phyloP scores from a whole-genome alignment of 2,888 invertebrate species.

The Calameuta filiformis region DNA sequence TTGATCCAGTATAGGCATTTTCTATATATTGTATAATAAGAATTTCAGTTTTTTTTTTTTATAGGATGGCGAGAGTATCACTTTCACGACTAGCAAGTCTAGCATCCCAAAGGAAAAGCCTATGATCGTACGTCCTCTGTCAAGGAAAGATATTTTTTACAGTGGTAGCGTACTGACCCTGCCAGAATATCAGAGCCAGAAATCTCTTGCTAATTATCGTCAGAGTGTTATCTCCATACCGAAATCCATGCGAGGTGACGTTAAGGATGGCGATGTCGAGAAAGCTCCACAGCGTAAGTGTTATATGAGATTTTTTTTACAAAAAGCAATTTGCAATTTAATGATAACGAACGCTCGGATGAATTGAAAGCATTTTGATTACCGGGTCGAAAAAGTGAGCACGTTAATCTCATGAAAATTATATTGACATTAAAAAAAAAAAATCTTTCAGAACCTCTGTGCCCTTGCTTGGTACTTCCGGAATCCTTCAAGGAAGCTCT shows the following conservation, averaged over 20 bases:
- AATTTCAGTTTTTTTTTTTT: slow-evolving; percentile 38
- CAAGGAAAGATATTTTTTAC: slow-evolving; percentile 97
- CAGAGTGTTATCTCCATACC: slow-evolving; percentile 92
- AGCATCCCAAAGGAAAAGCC: slow-evolving; percentile 68
- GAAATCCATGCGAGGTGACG: slow-evolving; percentile 70
- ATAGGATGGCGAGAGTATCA: slow-evolving; percentile 78
- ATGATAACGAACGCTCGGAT: background rate
- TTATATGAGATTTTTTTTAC: background rate
- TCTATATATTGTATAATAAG: background rate
- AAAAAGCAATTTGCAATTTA: slow-evolving; percentile 8
- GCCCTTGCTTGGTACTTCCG: slow-evolving; percentile 82
- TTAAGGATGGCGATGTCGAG: slow-evolving; percentile 74
- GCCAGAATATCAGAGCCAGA: slow-evolving; percentile 93
- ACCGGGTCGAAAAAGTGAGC: slow-evolving; percentile 4
- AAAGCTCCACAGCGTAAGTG: slow-evolving; percentile 76
- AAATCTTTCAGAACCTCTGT: slow-evolving; percentile 75
- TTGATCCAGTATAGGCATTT: background rate
- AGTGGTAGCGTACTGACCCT: slow-evolving; percentile 94
- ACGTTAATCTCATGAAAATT: background rate
- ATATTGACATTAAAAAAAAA: slow-evolving; percentile 1
- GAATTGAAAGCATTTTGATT: slow-evolving; percentile 1
- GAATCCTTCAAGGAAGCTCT: slow-evolving; percentile 86
- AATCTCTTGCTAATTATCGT: slow-evolving; percentile 88
- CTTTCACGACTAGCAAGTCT: slow-evolving; percentile 70
- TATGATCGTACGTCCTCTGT: slow-evolving; percentile 88